Percentiles rank a stretch among this genome's conserved stretches.
Evolutionary conservation across 2,888 invertebrate species (phyloP).

Genomic region (Amblyjoppa proteus): DNA sequence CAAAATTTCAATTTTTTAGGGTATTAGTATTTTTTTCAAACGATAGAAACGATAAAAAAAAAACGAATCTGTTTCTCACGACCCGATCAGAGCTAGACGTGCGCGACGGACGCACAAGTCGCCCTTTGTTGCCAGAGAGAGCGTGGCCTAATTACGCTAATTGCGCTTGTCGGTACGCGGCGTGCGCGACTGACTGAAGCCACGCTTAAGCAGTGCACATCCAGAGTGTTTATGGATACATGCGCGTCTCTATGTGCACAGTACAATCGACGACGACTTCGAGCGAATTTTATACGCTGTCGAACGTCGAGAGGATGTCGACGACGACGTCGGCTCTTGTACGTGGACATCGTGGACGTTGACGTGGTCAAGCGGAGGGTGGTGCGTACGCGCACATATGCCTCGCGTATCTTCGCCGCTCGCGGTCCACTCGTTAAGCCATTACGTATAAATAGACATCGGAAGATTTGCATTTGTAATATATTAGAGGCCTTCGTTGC

Average conservation of each 20-base stretch:
- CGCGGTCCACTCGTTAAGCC: constrained; percentile 46
- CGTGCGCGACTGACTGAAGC: constrained; percentile 34
- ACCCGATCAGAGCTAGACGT: neutral
- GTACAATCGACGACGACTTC: constrained; percentile 1
- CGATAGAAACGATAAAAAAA: constrained; percentile 16
- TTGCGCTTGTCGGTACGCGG: constrained; percentile 58
- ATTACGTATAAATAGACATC: constrained; percentile 64
- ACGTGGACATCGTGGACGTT: neutral
- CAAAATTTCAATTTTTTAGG: neutral
- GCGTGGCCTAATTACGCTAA: constrained; percentile 69
- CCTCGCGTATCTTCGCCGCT: constrained; percentile 5
- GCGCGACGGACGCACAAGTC: constrained; percentile 33
- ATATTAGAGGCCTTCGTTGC: constrained; percentile 52
- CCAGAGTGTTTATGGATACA: constrained; percentile 43
- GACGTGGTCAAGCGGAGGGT: constrained; percentile 29
- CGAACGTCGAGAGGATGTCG: constrained; percentile 40
- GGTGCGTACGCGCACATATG: constrained; percentile 9
- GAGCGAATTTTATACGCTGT: constrained; percentile 20
- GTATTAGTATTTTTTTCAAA: neutral
- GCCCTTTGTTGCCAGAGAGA: constrained; percentile 62
- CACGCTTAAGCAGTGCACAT: constrained; percentile 34
- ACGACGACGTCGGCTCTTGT: constrained; percentile 21
- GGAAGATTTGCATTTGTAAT: constrained; percentile 64
- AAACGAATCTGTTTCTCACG: constrained; percentile 2
- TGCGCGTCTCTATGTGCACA: constrained; percentile 29